These are phyloP conservation scores for Sorex araneus DNA, from an alignment of 2,113 vertebrate species.

Conservation along the genomic window DNA sequence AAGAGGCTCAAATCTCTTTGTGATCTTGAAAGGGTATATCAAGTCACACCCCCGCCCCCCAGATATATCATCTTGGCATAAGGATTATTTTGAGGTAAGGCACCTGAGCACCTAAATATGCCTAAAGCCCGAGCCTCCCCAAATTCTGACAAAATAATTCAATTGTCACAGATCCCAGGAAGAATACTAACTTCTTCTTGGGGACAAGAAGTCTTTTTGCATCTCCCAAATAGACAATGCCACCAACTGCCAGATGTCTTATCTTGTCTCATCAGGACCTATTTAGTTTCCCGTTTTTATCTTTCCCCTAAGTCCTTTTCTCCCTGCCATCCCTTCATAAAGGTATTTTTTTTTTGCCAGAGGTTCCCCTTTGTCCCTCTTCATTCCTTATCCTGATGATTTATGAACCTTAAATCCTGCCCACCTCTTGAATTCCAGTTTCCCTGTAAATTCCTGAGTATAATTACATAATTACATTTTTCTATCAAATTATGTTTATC, in stretches of 20 bases:
- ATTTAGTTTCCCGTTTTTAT: not conserved
- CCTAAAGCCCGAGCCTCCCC: not conserved
- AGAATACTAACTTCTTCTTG: slow-evolving; percentile 11
- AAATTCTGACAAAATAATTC: not conserved
- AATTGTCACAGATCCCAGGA: not conserved
- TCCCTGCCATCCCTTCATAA: not conserved
- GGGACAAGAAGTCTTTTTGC: not conserved
- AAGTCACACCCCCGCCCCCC: not conserved
- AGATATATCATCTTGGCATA: not conserved
- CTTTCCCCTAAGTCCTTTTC: not conserved
- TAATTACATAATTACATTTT: not conserved
- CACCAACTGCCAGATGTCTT: not conserved
- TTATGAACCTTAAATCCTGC: not conserved
- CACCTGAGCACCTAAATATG: slow-evolving; percentile 13
- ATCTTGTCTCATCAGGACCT: not conserved
- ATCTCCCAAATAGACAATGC: too few species aligned
- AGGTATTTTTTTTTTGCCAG: not conserved
- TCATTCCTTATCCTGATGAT: not conserved
- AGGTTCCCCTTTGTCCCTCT: not conserved
- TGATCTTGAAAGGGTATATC: not conserved
- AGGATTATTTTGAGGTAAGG: slow-evolving; percentile 25
- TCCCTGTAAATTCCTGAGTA: not conserved
- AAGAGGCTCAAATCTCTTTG: slow-evolving; percentile 2
- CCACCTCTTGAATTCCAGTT: not conserved
- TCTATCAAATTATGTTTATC: not conserved